Percentiles rank a stretch among this genome's conserved stretches.
phyloP scores from a whole-genome alignment of 2,113 vertebrate genomes.

The Gymnogyps californianus region DNA sequence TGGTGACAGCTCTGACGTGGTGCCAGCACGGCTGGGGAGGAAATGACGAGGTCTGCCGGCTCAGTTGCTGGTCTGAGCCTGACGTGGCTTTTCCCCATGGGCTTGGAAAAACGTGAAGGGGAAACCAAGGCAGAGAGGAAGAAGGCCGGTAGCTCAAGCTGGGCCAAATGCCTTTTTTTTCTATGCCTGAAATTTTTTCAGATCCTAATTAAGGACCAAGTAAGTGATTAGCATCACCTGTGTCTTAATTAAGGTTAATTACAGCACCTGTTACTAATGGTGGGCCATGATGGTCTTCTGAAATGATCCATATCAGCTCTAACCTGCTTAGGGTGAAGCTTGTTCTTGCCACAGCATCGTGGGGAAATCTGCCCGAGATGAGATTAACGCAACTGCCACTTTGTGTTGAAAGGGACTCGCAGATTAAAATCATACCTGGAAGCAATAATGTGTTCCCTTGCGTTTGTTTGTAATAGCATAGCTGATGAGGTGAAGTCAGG shows the following conservation, averaged over 20 bases:
- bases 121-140: background rate
- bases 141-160: background rate
- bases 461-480: background rate
- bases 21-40: background rate
- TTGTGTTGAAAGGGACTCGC: background rate
- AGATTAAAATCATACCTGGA: background rate
- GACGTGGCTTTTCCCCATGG: background rate
- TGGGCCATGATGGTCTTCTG: background rate
- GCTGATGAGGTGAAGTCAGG: background rate
- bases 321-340: background rate
- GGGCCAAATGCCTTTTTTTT: background rate
- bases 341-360: background rate
- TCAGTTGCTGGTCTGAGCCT: background rate
- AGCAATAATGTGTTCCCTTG: rapidly evolving
- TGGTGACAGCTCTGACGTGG: background rate
- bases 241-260: constrained; percentile 17
- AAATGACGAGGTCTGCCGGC: background rate
- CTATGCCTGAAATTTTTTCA: background rate
- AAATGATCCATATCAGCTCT: background rate
- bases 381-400: background rate
- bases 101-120: background rate
- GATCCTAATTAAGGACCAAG: background rate
- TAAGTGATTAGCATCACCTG: background rate
- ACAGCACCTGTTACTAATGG: background rate
- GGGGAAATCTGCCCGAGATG: background rate